These are phyloP conservation scores for Agrotis segetum DNA, from an alignment of 2,888 invertebrate genomes.

Conservation along the genomic window DNA sequence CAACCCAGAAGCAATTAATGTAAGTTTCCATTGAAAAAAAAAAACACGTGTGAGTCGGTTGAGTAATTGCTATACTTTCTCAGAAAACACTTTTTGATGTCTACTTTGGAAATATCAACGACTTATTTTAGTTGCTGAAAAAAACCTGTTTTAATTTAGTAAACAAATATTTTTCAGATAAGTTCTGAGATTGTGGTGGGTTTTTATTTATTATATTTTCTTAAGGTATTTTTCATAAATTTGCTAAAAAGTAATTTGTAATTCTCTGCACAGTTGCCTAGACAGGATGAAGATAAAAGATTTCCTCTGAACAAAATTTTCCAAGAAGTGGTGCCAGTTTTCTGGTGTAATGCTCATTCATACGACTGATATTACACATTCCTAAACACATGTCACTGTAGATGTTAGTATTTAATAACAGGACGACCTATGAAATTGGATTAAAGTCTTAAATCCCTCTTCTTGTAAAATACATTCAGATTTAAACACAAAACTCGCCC, in stretches of 20 bases:
- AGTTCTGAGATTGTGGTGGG: neutral
- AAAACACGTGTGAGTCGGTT: conserved; percentile 1
- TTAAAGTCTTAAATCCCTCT: no score
- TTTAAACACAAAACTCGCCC: no score
- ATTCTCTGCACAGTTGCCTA: neutral
- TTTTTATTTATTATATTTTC: no score
- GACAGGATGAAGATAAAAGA: neutral
- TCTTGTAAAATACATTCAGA: no score
- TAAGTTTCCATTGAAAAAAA: neutral
- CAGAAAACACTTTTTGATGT: neutral
- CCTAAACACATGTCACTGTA: no score
- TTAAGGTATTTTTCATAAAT: neutral
- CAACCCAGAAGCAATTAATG: neutral
- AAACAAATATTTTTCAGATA: conserved; percentile 1
- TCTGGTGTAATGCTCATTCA: neutral
- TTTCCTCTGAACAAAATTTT: neutral
- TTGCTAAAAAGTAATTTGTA: no score
- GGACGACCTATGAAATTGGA: no score
- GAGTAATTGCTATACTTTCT: conserved; percentile 1
- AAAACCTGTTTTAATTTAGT: neutral
- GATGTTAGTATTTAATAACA: no score
- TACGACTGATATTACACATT: no score
- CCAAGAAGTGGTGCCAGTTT: neutral
- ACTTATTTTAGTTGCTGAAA: neutral
- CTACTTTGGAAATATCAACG: neutral